Percentiles rank a stretch among this genome's conserved stretches.
phyloP scores from a whole-genome alignment of 35 echinoderm and acorn worm species.

The Diadema setosum region DNA sequence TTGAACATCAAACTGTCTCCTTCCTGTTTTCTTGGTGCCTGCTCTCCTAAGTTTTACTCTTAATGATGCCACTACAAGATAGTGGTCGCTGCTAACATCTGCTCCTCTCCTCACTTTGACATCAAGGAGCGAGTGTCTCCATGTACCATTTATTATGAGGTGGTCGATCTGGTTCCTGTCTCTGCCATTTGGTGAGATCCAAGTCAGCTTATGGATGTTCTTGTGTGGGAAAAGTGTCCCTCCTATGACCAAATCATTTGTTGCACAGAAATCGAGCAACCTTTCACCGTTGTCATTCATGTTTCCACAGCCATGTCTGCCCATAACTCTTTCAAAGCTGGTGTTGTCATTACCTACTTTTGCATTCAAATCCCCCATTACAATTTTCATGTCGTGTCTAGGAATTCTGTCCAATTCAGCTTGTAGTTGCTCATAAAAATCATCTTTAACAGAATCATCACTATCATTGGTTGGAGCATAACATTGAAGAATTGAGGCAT shows the following conservation, averaged over 20 bases:
- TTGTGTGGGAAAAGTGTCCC: conserved; percentile 28
- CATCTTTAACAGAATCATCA: no score
- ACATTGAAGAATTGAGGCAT: no score
- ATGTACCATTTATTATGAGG: conserved; percentile 3
- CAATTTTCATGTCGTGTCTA: background rate
- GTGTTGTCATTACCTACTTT: background rate
- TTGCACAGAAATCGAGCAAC: background rate
- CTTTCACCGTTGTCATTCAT: conserved; percentile 17
- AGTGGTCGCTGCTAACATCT: background rate
- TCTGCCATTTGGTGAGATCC: background rate
- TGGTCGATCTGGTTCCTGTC: conserved; percentile 33
- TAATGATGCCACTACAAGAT: no score
- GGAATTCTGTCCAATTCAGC: background rate
- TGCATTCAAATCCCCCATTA: conserved; percentile 28
- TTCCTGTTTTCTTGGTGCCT: no score
- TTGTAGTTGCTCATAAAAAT: background rate
- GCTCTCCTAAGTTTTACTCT: no score
- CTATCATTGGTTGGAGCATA: no score
- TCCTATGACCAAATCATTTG: background rate
- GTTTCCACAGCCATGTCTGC: background rate
- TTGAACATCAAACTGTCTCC: no score
- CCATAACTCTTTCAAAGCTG: background rate
- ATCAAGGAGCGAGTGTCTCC: background rate
- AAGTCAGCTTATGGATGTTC: conserved; percentile 1
- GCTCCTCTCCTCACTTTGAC: conserved; percentile 14